phyloP scores from a whole-genome alignment of 2,888 invertebrate genomes.

The Tanypteryx hageni region DNA sequence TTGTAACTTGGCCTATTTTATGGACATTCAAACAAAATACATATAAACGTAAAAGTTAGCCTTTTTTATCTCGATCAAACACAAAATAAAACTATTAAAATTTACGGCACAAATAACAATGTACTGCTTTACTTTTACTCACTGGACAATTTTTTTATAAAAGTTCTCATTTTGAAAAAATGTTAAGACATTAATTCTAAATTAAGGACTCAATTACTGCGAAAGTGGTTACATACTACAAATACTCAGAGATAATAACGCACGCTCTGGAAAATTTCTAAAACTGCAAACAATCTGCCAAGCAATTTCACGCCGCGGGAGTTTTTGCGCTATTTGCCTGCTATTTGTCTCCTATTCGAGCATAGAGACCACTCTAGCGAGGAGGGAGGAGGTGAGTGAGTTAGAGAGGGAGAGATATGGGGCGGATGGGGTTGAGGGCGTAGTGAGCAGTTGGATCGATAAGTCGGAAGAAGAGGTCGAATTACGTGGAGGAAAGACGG shows the following conservation, averaged over 20 bases:
- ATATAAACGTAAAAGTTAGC: no score
- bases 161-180: no score
- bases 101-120: no score
- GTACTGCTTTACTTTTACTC: no score
- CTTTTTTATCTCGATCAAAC: no score
- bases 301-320: not conserved
- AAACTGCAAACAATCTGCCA: not conserved
- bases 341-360: not conserved
- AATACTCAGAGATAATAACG: not conserved
- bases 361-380: not conserved
- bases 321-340: no score
- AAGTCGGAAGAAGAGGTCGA: constrained; percentile 60
- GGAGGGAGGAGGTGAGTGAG: not conserved
- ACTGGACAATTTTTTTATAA: no score
- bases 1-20: no score
- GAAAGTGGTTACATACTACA: not conserved
- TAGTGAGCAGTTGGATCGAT: constrained; percentile 43
- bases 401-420: not conserved
- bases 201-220: no score
- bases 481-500: constrained; percentile 53
- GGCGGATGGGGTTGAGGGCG: constrained; percentile 20
- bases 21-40: no score
- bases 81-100: no score
- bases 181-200: no score
- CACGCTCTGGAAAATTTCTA: not conserved